A percentile compares a stretch with the other conserved stretches of the same genome.
Evolutionary conservation across 2,797 vertebrate genomes (phyloP).

Genomic region (Petrocephalus schoutedeni): DNA sequence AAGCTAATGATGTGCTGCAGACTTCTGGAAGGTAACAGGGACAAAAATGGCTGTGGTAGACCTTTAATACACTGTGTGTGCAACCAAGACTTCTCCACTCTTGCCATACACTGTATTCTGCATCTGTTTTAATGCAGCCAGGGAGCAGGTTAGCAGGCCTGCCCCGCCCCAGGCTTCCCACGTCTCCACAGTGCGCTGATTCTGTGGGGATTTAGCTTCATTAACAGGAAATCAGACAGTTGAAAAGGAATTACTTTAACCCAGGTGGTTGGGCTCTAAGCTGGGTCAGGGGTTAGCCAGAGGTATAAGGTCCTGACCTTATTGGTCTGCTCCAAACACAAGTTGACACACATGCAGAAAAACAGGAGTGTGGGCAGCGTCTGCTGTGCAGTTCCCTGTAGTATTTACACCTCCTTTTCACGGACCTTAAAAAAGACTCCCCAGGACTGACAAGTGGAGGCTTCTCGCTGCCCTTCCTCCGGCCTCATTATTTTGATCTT

Average conservation of each 20-base stretch:
- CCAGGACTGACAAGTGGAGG: not conserved
- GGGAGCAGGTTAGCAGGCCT: no score
- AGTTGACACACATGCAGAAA: not conserved
- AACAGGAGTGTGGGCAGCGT: not conserved
- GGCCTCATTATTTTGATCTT: constrained; percentile 5
- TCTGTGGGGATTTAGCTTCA: not conserved
- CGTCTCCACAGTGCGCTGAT: not conserved
- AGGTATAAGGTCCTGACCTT: constrained; percentile 2
- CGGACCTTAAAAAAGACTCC: constrained; percentile 8
- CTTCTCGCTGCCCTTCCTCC: not conserved
- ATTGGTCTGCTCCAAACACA: not conserved
- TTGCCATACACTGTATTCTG: not conserved
- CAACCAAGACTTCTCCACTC: not conserved
- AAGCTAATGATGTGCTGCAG: not conserved
- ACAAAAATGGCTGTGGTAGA: not conserved
- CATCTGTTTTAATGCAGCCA: not conserved
- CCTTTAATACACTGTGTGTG: not conserved
- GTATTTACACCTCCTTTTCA: not conserved
- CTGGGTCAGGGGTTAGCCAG: not conserved
- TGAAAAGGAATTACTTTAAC: not conserved
- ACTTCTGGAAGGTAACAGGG: not conserved
- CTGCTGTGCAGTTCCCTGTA: not conserved
- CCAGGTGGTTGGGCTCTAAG: not conserved
- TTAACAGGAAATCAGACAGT: not conserved
- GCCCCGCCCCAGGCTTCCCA: not conserved